phyloP scores from a whole-genome alignment of 2,888 invertebrate species.

The Cheilosia urbana region DNA sequence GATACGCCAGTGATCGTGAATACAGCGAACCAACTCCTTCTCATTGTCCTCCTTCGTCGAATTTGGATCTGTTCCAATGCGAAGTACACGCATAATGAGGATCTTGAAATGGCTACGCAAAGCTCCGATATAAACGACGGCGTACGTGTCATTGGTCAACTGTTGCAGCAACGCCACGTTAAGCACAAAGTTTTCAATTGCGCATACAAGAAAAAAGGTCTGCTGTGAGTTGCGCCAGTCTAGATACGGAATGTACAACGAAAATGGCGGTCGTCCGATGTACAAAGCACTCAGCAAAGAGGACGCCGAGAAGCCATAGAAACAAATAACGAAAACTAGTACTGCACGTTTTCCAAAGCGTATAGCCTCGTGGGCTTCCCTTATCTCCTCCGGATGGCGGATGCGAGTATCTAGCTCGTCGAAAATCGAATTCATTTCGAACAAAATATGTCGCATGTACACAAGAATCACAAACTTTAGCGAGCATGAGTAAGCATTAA shows the following conservation, averaged over 20 bases:
- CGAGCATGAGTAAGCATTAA: constrained; percentile 78
- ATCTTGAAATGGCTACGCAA: constrained; percentile 77
- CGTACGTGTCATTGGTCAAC: constrained; percentile 78
- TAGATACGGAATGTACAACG: constrained; percentile 78
- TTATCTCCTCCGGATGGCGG: constrained; percentile 71
- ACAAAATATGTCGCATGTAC: constrained; percentile 73
- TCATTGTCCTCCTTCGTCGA: constrained; percentile 70
- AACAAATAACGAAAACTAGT: constrained; percentile 75
- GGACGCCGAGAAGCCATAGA: constrained; percentile 76
- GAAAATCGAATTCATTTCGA: constrained; percentile 75
- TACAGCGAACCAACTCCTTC: constrained; percentile 77
- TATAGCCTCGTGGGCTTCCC: constrained; percentile 68
- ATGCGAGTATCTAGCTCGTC: constrained; percentile 78
- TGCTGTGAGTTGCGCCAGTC: constrained; percentile 77
- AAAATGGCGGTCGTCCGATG: constrained; percentile 77
- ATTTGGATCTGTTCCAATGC: constrained; percentile 75
- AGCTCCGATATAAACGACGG: constrained; percentile 77
- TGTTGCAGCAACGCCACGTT: constrained; percentile 78
- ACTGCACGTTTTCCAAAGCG: constrained; percentile 76
- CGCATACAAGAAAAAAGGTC: constrained; percentile 76
- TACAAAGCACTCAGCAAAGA: constrained; percentile 75
- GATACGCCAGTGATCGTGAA: constrained; percentile 78
- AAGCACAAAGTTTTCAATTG: constrained; percentile 77
- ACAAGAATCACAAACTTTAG: constrained; percentile 78
- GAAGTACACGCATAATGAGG: constrained; percentile 76